phyloP scores from a whole-genome alignment of 2,797 vertebrate species.

The Falco naumanni region DNA sequence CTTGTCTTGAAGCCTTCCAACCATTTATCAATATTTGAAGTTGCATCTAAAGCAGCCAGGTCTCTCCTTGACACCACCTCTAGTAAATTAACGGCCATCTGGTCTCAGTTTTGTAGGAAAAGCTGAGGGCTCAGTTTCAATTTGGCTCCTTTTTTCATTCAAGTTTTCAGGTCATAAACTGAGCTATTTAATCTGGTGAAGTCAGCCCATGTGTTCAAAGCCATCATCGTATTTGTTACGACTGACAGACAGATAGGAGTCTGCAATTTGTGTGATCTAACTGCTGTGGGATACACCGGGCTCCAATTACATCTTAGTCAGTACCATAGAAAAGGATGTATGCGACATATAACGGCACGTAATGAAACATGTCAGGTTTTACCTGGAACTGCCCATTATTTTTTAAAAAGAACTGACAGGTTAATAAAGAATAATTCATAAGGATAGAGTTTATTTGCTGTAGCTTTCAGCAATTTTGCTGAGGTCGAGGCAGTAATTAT shows the following conservation, averaged over 20 bases:
- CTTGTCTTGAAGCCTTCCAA: not conserved
- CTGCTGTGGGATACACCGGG: not conserved
- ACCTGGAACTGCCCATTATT: constrained; percentile 61
- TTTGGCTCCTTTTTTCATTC: not conserved
- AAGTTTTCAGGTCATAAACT: not conserved
- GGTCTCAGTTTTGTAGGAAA: not conserved
- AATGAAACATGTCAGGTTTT: constrained; percentile 53
- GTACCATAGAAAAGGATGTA: constrained; percentile 19
- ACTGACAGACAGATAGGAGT: constrained; percentile 43
- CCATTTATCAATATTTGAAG: not conserved
- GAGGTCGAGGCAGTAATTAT: constrained; percentile 43
- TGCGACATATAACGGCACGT: not conserved
- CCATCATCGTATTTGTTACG: not conserved
- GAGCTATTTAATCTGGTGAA: not conserved
- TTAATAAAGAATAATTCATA: constrained; percentile 63
- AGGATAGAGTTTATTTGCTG: constrained; percentile 42
- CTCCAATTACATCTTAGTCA: constrained; percentile 52
- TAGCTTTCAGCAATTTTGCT: constrained; percentile 30
- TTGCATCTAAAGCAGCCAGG: not conserved
- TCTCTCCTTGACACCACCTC: not conserved
- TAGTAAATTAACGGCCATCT: not conserved
- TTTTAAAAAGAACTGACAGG: constrained; percentile 50
- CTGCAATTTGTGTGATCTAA: constrained; percentile 36
- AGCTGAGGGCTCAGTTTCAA: not conserved
- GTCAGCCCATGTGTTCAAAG: not conserved